Evolutionary conservation across 1,140 invertebrate species (phyloP).

Genomic region (Panagrolaimus sp.): DNA sequence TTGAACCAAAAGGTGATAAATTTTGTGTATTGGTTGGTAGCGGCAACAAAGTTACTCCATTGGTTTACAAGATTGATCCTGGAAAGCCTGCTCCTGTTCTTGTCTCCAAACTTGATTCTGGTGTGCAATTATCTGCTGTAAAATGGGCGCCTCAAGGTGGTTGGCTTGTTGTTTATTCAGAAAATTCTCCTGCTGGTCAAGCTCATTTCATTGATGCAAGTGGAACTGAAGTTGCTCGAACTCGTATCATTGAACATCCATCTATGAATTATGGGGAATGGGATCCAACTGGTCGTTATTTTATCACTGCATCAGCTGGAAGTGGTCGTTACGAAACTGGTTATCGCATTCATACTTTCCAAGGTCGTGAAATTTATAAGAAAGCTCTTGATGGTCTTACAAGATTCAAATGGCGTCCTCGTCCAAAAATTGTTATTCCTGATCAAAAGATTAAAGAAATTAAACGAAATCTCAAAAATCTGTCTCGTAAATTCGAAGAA

Average conservation of each 20-base stretch:
- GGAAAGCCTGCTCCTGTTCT: slow-evolving; percentile 47
- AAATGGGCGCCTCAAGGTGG: slow-evolving; percentile 47
- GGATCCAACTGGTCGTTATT: slow-evolving; percentile 97
- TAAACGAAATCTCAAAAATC: slow-evolving; percentile 95
- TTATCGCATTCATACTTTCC: slow-evolving; percentile 96
- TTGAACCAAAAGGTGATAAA: slow-evolving; percentile 92
- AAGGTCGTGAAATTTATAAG: slow-evolving; percentile 70
- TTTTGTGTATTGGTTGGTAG: slow-evolving; percentile 53
- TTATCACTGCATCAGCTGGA: slow-evolving; percentile 89
- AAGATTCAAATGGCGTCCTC: slow-evolving; percentile 89
- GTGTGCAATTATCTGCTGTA: slow-evolving; percentile 50
- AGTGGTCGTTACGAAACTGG: slow-evolving; percentile 79
- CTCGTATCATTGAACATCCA: slow-evolving; percentile 52
- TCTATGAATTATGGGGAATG: slow-evolving; percentile 68
- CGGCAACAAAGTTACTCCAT: slow-evolving; percentile 44
- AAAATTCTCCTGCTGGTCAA: slow-evolving; percentile 40
- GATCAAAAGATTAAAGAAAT: slow-evolving; percentile 74
- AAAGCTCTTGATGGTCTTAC: slow-evolving; percentile 84
- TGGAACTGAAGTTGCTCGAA: slow-evolving; percentile 45
- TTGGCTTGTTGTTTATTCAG: slow-evolving; percentile 53
- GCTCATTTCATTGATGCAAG: slow-evolving; percentile 55
- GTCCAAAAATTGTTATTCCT: slow-evolving; percentile 76
- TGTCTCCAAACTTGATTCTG: slow-evolving; percentile 53
- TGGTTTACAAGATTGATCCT: slow-evolving; percentile 50
- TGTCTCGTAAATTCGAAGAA: slow-evolving; percentile 86